These are phyloP conservation scores for Coreoperca whiteheadi DNA, from an alignment of 2,113 vertebrate species.

Conservation along the genomic window DNA sequence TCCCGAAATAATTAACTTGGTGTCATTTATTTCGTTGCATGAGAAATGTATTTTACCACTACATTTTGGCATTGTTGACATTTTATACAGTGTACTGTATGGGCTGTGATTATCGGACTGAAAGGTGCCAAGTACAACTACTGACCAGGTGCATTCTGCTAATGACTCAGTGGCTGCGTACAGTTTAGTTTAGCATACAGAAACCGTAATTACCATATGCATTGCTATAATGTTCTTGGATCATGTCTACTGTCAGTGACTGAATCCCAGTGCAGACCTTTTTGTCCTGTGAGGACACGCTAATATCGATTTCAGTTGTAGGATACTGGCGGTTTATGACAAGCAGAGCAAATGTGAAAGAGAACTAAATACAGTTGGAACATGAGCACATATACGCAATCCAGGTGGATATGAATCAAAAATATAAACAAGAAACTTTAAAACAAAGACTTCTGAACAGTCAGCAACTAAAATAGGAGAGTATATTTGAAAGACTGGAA, in stretches of 20 bases:
- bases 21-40: background rate
- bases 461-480: slow-evolving; percentile 18
- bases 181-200: background rate
- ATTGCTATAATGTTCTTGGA: background rate
- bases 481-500: slow-evolving; percentile 8
- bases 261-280: background rate
- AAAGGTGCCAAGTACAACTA: background rate
- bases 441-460: slow-evolving; percentile 14
- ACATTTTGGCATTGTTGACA: background rate
- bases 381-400: background rate
- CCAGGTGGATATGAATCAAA: slow-evolving; percentile 8
- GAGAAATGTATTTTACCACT: background rate
- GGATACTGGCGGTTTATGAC: background rate
- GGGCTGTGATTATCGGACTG: background rate
- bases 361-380: background rate
- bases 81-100: background rate
- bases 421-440: slow-evolving; percentile 15
- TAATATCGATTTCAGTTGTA: background rate
- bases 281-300: background rate
- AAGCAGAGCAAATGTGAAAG: background rate
- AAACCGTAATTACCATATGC: background rate
- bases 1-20: background rate
- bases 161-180: background rate
- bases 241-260: background rate
- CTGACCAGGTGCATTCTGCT: background rate